These are phyloP conservation scores for Petrolisthes cinctipes DNA, from an alignment of 2,888 invertebrate genomes.

Conservation along the genomic window DNA sequence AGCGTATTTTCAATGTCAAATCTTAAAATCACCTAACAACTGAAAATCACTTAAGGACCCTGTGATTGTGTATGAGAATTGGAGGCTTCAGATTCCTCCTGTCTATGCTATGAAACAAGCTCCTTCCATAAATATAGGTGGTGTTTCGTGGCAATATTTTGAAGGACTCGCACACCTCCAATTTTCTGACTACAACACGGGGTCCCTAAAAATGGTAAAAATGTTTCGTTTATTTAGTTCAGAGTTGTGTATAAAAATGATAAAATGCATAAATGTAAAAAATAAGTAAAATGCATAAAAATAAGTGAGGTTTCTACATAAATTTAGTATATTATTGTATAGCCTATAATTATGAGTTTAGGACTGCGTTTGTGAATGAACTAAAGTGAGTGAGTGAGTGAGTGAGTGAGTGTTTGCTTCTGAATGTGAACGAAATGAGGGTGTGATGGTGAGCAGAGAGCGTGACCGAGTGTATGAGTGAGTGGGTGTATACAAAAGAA, in stretches of 20 bases:
- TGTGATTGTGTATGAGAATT: too few relatives aligned
- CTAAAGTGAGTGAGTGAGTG: not conserved
- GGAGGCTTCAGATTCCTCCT: too few relatives aligned
- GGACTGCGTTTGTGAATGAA: conserved; percentile 9
- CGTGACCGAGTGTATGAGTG: not conserved
- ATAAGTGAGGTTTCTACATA: not conserved
- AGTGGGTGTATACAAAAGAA: not conserved
- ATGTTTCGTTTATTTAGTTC: too few relatives aligned
- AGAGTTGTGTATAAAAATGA: not conserved
- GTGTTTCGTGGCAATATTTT: too few relatives aligned
- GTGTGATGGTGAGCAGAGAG: not conserved
- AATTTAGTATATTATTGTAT: not conserved
- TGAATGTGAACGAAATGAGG: not conserved
- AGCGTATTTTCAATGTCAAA: too few relatives aligned
- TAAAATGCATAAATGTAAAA: not conserved
- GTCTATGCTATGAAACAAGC: too few relatives aligned
- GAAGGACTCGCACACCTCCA: too few relatives aligned
- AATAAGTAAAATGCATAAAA: not conserved
- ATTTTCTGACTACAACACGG: too few relatives aligned
- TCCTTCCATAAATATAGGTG: too few relatives aligned
- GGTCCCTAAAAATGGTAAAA: too few relatives aligned
- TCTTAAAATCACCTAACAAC: too few relatives aligned
- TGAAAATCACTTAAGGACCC: too few relatives aligned
- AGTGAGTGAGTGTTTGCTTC: not conserved
- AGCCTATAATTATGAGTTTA: not conserved